These are phyloP conservation scores for Fringilla coelebs DNA, from an alignment of 2,797 vertebrate genomes.

Conservation along the genomic window DNA sequence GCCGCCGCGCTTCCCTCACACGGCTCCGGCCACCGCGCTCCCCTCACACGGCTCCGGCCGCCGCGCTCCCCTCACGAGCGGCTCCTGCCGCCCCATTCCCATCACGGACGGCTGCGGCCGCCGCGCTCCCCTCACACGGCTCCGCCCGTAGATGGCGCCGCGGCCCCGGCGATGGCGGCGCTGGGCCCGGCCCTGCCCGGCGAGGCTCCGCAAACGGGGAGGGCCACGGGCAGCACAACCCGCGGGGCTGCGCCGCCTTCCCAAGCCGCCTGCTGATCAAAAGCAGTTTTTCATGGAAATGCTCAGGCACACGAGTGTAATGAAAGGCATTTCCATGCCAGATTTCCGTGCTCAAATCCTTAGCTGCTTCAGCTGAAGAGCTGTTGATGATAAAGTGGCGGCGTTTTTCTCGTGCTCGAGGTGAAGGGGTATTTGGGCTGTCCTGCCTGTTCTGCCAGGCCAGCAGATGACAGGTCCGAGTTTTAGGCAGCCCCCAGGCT, in stretches of 20 bases:
- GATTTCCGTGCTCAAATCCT: not conserved
- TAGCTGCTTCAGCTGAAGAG: not conserved
- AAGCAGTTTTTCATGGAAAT: not conserved
- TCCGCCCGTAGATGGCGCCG: not conserved
- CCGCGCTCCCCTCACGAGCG: not conserved
- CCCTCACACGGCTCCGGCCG: not conserved
- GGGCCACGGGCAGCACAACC: fast-evolving
- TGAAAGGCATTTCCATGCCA: not conserved
- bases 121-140: not conserved
- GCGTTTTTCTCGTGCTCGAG: not conserved
- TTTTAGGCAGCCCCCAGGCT: not conserved
- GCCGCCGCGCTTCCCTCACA: not conserved
- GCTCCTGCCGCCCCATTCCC: too few species aligned
- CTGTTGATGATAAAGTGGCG: not conserved
- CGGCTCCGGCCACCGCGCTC: not conserved
- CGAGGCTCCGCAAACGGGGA: too few species aligned
- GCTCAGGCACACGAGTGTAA: not conserved
- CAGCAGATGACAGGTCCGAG: not conserved
- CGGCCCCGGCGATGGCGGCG: not conserved
- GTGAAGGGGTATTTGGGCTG: not conserved
- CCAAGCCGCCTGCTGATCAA: not conserved
- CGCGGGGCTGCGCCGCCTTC: not conserved
- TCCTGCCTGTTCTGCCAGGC: not conserved
- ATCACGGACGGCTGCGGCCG: not conserved
- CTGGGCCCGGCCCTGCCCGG: not conserved